Conservation (phyloP, 2,888 invertebrate species). For the Rambutsinella grinnellia region DNA sequence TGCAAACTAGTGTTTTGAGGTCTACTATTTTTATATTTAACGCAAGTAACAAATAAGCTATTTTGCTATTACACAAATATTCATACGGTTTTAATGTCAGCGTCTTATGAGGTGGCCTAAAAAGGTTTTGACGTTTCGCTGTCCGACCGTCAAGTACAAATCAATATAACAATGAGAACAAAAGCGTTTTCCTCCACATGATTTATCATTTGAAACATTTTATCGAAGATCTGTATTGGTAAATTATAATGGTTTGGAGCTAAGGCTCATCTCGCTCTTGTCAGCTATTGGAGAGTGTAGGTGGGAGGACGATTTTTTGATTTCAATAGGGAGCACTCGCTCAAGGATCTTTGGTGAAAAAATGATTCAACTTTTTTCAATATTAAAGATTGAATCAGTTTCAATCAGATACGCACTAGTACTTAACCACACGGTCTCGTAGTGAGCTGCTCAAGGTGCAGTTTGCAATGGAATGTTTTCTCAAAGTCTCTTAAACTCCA, state of each 20-base stretch:
- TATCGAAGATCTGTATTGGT: not conserved
- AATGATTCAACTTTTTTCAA: too few relatives aligned
- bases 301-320: not conserved
- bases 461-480: not conserved
- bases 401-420: not conserved
- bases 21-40: too few relatives aligned
- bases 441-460: not conserved
- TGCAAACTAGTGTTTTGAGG: not conserved
- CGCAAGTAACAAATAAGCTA: not conserved
- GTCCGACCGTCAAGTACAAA: slow-evolving; percentile 14
- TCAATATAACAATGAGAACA: slow-evolving; percentile 1
- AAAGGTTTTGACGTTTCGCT: slow-evolving; percentile 22
- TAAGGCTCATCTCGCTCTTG: too few relatives aligned
- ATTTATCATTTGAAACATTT: slow-evolving; percentile 20
- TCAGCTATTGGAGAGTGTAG: too few relatives aligned
- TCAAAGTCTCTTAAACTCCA: too few relatives aligned
- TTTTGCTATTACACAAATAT: not conserved
- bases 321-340: not conserved
- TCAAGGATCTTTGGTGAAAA: too few relatives aligned
- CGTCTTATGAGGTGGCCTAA: slow-evolving; percentile 2
- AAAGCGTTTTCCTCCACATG: not conserved
- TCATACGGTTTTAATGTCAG: too few relatives aligned
- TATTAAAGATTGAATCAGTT: not conserved
- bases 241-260: too few relatives aligned
- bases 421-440: not conserved